phyloP scores from a whole-genome alignment of 1,140 invertebrate genomes.

The Drosophila sproati region DNA sequence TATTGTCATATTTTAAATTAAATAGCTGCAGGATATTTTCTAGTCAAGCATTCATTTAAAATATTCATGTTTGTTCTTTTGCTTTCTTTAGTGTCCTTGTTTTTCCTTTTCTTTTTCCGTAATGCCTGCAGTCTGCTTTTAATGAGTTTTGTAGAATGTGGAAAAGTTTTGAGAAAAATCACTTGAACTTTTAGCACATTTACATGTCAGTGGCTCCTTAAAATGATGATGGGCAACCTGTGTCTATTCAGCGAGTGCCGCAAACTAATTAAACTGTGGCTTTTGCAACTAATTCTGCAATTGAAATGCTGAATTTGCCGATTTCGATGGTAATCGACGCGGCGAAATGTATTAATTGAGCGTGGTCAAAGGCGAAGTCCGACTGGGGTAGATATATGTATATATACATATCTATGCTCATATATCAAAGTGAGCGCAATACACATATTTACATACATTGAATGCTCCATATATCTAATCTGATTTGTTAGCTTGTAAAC shows the following conservation, averaged over 20 bases:
- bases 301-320: slow-evolving; percentile 39
- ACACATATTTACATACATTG: slow-evolving; percentile 26
- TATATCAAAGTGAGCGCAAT: slow-evolving; percentile 64
- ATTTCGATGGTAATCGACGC: slow-evolving; percentile 61
- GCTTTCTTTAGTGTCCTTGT: not conserved
- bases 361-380: slow-evolving; percentile 33
- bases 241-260: slow-evolving; percentile 19
- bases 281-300: slow-evolving; percentile 25
- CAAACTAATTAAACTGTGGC: slow-evolving; percentile 71
- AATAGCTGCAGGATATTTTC: not conserved
- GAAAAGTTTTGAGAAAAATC: slow-evolving; percentile 55
- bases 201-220: slow-evolving; percentile 74
- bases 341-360: slow-evolving; percentile 77
- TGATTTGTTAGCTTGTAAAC: slow-evolving; percentile 65
- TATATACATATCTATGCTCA: slow-evolving; percentile 43
- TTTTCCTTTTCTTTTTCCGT: slow-evolving; percentile 23
- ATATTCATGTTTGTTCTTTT: not conserved
- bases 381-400: slow-evolving; percentile 41
- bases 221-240: slow-evolving; percentile 72
- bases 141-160: slow-evolving; percentile 43
- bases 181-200: slow-evolving; percentile 81
- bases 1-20: no score
- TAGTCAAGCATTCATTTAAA: slow-evolving; percentile 4
- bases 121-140: slow-evolving; percentile 37
- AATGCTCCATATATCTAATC: slow-evolving; percentile 66